Base-by-base conservation (phyloP, 2,113 vertebrate genomes). In the Odontesthes bonariensis region DNA sequence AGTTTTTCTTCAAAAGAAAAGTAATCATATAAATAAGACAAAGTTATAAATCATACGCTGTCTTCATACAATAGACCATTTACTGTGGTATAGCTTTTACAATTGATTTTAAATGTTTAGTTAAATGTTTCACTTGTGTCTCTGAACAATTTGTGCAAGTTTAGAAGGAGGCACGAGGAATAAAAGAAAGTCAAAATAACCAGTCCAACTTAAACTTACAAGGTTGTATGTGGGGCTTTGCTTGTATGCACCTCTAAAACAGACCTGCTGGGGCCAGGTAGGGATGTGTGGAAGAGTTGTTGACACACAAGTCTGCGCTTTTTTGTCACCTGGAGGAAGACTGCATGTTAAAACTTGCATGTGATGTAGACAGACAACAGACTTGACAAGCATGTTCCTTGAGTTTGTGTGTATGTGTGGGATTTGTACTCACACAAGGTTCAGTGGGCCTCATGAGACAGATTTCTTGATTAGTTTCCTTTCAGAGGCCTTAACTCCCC, bases 391-490 rank as follows among this genome's bases (percentile, higher is more conserved):
- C 44, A 51, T 73, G 46, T 46, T 62, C 54, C 14, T 19, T 6
- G 5, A 47, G 52, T 73, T 63, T 77, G 68, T 68, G 12, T 58
- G 47, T 57, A 27, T 59, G 47, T 76, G 69, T 49, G 57, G 40
- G 64, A 74, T 68, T 62, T 66, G 62, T 19, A 27, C 57, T 59
- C 64, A 51, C 40, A 59, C 31, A 69, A 58, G 23, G 76, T 20
- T 60, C 63, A 82, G 77, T 69, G 77, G 85, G 87, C 84, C 88
- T 71, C 83, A 63, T 47, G 85, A 86, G 84, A 89, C 75, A 82
- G 86, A 91, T 84, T 85, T 89, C 81, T 68, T 88, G 88, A 90
- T 89, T 88, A 88, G 75, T 82, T 89, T 81, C 61, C 82, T 88
- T 88, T 91, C 73, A 83, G 77, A 80, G 73, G 60, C 79, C 22